Base-by-base conservation (phyloP, 2,888 invertebrate genomes). In the Tipula lateralis region DNA sequence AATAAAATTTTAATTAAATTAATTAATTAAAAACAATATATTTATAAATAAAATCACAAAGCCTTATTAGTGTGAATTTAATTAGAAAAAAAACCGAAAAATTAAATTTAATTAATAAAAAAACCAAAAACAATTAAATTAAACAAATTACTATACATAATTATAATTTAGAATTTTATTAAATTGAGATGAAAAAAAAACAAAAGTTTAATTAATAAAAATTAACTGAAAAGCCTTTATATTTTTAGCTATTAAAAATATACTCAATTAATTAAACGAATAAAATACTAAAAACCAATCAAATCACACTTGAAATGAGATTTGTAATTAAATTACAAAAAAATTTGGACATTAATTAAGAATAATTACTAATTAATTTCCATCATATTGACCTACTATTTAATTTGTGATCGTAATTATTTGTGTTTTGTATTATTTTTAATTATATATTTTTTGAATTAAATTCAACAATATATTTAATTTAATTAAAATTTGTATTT, bases 51-150 rank as follows among this genome's bases (percentile, higher is more conserved):
- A 83, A 83, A 83, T 83, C 83, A 83, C 83, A 83, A 83, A 83
- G 83, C 83, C 83, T 83, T 83, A 83, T 83, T 83, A 83, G 83
- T 83, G 83, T 83, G 83, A 34, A 83, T 34, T 83, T 30, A 83
- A 83, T 34, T 19, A 19, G 36, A 12, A 36, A 34, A 29, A n/a
- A 29, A 29, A 82, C 2, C 32, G 30, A 32, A 83, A 83, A 83
- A 83, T 19, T 34, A 36, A 83, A 83, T 66, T 82, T 30, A 30
- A 34, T 29, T 29, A 80, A 80, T 24, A 80, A 80, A 83, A 9
- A 83, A 83, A 16, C 19, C 30, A 36, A 66, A n/a, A n/a, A 66
- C n/a, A 66, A 83, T 83, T 30, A 30, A 30, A 32, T 30, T 30
- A 30, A 66, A 83, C 30, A 13, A 83, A 83, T 5, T 19, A 83